phyloP scores from a whole-genome alignment of 2,113 vertebrate genomes.

The Pollimyrus isidori region DNA sequence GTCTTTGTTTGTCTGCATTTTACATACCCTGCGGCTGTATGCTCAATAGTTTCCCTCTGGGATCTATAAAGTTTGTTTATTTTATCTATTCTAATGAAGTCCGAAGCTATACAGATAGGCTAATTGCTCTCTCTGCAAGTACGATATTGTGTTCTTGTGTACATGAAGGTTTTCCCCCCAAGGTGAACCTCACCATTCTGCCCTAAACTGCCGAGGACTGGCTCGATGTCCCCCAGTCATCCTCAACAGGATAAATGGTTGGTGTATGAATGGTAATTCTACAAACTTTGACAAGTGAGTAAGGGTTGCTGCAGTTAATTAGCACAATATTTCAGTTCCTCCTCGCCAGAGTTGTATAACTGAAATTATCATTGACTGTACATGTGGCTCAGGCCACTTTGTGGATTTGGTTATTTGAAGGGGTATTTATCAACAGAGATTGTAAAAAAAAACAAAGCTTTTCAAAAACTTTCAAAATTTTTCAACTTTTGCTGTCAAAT shows the following conservation, averaged over 20 bases:
- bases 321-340: background rate
- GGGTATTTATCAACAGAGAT: background rate
- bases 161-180: background rate
- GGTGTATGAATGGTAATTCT: background rate
- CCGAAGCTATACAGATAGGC: background rate
- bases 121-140: background rate
- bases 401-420: background rate
- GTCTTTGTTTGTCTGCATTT: background rate
- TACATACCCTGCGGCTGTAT: background rate
- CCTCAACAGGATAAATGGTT: background rate
- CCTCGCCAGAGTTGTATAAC: background rate
- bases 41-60: background rate
- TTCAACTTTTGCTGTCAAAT: background rate
- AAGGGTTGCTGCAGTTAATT: background rate
- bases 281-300: background rate
- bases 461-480: background rate
- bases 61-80: background rate
- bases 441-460: background rate
- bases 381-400: background rate
- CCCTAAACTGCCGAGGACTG: background rate
- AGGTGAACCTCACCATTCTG: background rate
- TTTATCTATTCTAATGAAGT: background rate
- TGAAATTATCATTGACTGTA: constrained; percentile 1
- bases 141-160: background rate
- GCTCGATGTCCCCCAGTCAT: background rate